These are phyloP conservation scores for Antidorcas marsupialis DNA, from an alignment of 2,113 vertebrate species.

Conservation along the genomic window DNA sequence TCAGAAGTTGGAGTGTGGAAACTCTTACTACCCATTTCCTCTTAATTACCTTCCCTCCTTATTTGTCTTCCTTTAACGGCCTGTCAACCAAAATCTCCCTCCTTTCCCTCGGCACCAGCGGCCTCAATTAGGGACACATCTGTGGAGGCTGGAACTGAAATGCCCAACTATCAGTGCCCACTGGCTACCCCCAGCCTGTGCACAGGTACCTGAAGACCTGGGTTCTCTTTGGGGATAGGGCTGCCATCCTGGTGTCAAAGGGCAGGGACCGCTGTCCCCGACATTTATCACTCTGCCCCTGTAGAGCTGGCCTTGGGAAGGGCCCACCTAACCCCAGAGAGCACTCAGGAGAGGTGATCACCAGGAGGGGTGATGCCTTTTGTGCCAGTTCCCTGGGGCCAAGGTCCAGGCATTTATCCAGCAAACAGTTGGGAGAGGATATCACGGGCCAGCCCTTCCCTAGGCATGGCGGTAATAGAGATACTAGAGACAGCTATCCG, in stretches of 20 bases:
- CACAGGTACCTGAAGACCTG: not conserved
- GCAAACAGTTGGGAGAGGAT: not conserved
- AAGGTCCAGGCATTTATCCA: not conserved
- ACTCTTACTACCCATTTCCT: slow-evolving; percentile 63
- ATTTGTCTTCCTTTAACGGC: slow-evolving; percentile 76
- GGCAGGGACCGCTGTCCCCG: not conserved
- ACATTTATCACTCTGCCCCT: not conserved
- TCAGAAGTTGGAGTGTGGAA: slow-evolving; percentile 61
- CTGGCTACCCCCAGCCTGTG: not conserved
- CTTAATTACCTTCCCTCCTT: slow-evolving; percentile 73
- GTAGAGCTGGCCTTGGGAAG: not conserved
- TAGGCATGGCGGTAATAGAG: not conserved
- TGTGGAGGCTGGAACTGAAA: slow-evolving; percentile 17
- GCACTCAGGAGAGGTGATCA: not conserved
- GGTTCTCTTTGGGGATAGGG: not conserved
- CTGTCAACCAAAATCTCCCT: slow-evolving; percentile 69
- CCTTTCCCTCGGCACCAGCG: slow-evolving; percentile 52
- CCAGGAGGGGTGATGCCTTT: not conserved
- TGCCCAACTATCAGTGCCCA: not conserved
- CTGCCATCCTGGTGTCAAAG: not conserved
- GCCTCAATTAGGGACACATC: slow-evolving; percentile 62
- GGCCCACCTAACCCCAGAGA: not conserved
- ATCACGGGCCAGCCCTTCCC: not conserved
- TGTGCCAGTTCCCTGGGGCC: not conserved
- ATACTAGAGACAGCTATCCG: not conserved